A percentile compares a stretch with the other conserved stretches of the same genome.
phyloP scores from a whole-genome alignment of 1,140 invertebrate genomes.

The Micrasema minimum region DNA sequence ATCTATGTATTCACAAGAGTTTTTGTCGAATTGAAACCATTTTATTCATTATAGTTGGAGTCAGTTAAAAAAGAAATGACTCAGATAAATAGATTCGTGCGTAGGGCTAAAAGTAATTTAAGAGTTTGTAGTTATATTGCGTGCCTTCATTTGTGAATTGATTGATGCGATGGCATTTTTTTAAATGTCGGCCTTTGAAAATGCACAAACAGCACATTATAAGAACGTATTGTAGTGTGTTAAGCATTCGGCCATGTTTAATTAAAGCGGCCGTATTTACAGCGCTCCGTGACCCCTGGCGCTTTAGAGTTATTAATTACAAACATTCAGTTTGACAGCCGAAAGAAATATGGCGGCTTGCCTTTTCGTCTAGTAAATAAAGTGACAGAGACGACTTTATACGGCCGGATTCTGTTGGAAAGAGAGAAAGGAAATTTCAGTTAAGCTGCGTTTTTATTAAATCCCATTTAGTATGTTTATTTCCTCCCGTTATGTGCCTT shows the following conservation, averaged over 20 bases:
- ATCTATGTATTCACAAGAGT: too few relatives aligned
- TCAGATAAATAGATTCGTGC: too few relatives aligned
- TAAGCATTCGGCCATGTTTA: conserved; percentile 13
- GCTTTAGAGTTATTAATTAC: conserved; percentile 52
- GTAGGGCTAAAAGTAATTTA: too few relatives aligned
- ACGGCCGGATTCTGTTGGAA: conserved; percentile 12
- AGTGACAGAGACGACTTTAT: conserved; percentile 15
- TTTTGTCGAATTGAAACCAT: too few relatives aligned
- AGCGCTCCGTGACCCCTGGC: conserved; percentile 34
- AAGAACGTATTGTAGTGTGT: neutral
- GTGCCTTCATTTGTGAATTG: too few relatives aligned
- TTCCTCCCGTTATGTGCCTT: conserved; percentile 42
- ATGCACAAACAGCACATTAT: conserved; percentile 1
- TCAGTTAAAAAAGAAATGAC: too few relatives aligned
- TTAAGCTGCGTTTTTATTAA: conserved; percentile 39
- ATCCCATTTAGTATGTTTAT: conserved; percentile 37
- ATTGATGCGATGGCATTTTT: too few relatives aligned
- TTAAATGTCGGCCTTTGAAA: neutral
- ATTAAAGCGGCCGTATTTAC: conserved; percentile 14
- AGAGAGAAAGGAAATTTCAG: conserved; percentile 26
- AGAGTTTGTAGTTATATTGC: too few relatives aligned
- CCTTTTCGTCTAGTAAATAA: conserved; percentile 43
- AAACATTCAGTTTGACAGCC: conserved; percentile 46
- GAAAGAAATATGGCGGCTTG: conserved; percentile 46
- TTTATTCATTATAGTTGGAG: too few relatives aligned